A percentile compares a stretch with the other conserved stretches of the same genome.
Evolutionary conservation across 2,113 vertebrate genomes (phyloP).

Genomic region (Siphamia tubifer): DNA sequence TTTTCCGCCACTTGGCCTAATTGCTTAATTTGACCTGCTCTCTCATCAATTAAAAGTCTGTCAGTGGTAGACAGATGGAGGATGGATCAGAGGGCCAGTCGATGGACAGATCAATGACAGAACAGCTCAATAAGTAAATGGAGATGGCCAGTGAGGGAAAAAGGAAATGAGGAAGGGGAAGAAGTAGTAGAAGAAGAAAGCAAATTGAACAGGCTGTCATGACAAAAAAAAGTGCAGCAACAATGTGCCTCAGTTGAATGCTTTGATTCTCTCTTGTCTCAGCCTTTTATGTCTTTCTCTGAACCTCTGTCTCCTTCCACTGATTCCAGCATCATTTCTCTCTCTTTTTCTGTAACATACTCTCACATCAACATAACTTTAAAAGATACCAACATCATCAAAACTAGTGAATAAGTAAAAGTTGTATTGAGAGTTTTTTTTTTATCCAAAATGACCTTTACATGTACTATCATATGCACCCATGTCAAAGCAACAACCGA

Average conservation of each 20-base stretch:
- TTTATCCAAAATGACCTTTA: too few species aligned
- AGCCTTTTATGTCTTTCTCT: not conserved
- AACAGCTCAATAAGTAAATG: conserved; percentile 80
- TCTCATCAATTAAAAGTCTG: conserved; percentile 83
- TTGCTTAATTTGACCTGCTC: conserved; percentile 82
- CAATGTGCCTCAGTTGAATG: conserved; percentile 8
- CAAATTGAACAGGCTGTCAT: conserved; percentile 68
- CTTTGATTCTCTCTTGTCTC: conserved; percentile 13
- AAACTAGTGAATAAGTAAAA: not conserved
- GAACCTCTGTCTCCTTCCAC: not conserved
- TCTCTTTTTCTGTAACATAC: not conserved
- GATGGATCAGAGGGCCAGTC: conserved; percentile 77
- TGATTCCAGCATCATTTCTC: not conserved
- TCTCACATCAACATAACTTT: not conserved
- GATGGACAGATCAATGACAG: conserved; percentile 77
- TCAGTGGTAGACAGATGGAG: conserved; percentile 77
- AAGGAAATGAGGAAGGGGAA: conserved; percentile 68
- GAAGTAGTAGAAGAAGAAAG: conserved; percentile 58
- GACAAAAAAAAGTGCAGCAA: conserved; percentile 58
- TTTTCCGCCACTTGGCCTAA: conserved; percentile 80
- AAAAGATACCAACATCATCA: not conserved
- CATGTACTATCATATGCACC: too few species aligned
- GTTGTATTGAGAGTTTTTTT: too few species aligned
- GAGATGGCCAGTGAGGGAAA: conserved; percentile 73
- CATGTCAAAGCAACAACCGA: too few species aligned